phyloP scores from a whole-genome alignment of 35 echinoderm and acorn worm species.

The Apostichopus parvimensis region DNA sequence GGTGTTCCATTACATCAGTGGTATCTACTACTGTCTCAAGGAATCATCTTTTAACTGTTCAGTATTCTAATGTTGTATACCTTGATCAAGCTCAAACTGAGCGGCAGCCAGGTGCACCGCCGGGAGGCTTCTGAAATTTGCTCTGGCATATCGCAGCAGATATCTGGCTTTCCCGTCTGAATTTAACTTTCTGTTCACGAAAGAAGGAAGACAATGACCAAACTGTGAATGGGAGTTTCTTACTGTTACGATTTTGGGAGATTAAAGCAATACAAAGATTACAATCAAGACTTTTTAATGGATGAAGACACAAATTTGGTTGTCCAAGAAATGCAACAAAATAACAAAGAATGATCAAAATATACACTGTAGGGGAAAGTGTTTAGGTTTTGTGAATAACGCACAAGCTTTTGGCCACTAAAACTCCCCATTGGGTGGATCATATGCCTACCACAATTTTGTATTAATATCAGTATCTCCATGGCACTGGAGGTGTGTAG shows the following conservation, averaged over 20 bases:
- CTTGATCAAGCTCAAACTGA: constrained; percentile 80
- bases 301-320: background rate
- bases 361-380: too few relatives aligned
- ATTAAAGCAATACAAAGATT: too few relatives aligned
- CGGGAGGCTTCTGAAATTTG: constrained; percentile 75
- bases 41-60: background rate
- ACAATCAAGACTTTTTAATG: too few relatives aligned
- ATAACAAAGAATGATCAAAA: too few relatives aligned
- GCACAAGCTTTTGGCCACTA: too few relatives aligned
- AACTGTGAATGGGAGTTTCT: background rate
- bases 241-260: background rate
- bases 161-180: constrained; percentile 49
- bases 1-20: too few relatives aligned
- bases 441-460: too few relatives aligned
- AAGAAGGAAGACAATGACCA: background rate
- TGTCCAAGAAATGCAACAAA: background rate
- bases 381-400: too few relatives aligned
- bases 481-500: too few relatives aligned
- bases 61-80: constrained; percentile 25
- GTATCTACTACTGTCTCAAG: too few relatives aligned
- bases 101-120: constrained; percentile 84
- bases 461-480: too few relatives aligned
- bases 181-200: constrained; percentile 2
- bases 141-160: constrained; percentile 87
- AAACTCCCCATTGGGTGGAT: too few relatives aligned